Evolutionary conservation across 2,888 invertebrate genomes (phyloP).

Genomic region (Hololepta plana): DNA sequence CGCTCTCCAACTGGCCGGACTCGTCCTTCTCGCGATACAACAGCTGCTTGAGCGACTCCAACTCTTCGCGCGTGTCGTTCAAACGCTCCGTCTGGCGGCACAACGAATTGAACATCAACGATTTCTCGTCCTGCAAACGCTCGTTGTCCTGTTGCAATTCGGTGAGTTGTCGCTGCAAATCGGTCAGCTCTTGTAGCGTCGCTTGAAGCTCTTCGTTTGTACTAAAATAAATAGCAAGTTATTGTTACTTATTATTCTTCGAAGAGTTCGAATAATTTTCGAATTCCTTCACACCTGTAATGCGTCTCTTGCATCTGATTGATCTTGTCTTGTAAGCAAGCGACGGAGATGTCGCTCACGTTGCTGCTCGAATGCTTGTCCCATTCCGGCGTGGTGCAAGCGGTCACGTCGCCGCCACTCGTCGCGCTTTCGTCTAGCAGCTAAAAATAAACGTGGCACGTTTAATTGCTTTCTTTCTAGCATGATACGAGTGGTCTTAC

Average conservation of each 20-base stretch:
- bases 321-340: conserved; percentile 84
- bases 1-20: conserved; percentile 32
- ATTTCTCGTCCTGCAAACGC: conserved; percentile 73
- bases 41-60: conserved; percentile 63
- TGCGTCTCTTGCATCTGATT: conserved; percentile 86
- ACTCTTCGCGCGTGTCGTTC: conserved; percentile 64
- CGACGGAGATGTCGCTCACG: conserved; percentile 76
- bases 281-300: conserved; percentile 37
- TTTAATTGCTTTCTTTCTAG: background rate
- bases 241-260: too few relatives aligned
- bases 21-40: conserved; percentile 50
- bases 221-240: conserved; percentile 26
- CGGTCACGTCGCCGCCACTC: conserved; percentile 35
- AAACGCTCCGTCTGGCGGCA: conserved; percentile 84
- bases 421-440: conserved; percentile 17
- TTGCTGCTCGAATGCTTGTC: conserved; percentile 80
- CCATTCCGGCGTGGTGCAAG: conserved; percentile 73
- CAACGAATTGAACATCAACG: conserved; percentile 73
- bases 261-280: background rate
- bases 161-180: conserved; percentile 70
- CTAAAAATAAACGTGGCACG: conserved; percentile 12
- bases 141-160: conserved; percentile 81
- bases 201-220: conserved; percentile 88
- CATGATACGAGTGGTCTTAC: conserved; percentile 15
- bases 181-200: conserved; percentile 80